Base-by-base conservation (phyloP, 1,140 invertebrate species). In the Drosophila ercepeae region DNA sequence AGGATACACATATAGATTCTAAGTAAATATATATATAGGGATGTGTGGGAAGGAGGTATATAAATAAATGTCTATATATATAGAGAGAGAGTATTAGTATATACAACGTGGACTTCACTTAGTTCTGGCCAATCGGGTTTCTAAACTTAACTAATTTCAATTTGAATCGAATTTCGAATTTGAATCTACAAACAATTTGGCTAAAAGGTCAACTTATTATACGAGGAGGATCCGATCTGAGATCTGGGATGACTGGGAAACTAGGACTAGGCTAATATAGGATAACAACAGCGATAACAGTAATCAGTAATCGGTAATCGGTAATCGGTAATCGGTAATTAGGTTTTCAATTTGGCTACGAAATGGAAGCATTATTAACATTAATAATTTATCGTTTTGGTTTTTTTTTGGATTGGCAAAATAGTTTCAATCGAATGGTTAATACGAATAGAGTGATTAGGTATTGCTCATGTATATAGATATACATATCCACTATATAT, bases 321-420 rank as follows among this genome's bases (percentile, higher is more conserved):
- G 65, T 64, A 74, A 65, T 72, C 60, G 51, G 5, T 39, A 41
- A 16, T 14, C 14, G n/a, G n/a, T n/a, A n/a, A 16, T 73, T 60
- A 64, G 25, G 49, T 61, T 46, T 39, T 46, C 53, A 69, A 41
- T 52, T 71, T 79, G 59, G 75, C 78, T 83, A 83, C 75, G 75
- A 84, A 83, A 83, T 83, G 78, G 78, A 83, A 83, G 78, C 79
- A 79, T 60, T 59, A 70, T 42, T 58, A 58, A 32, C 27, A 52
- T 32, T 77, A 69, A 32, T 69, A 55, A 29, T 23, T 8, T 19
- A 2, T 41, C n/a, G 44, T 7, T n/a, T 54, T 36, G 21, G 29
- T 46, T 55, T 65, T 23, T 57, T 11, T n/a, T 45, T 54, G 27
- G 61, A 74, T 83, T 82, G 78, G 78, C 78, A 75, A 78, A 78